A percentile compares a stretch with the other conserved stretches of the same genome.
Evolutionary conservation across 2,113 vertebrate species (phyloP).

Genomic region (Trochalopteron elliotii): DNA sequence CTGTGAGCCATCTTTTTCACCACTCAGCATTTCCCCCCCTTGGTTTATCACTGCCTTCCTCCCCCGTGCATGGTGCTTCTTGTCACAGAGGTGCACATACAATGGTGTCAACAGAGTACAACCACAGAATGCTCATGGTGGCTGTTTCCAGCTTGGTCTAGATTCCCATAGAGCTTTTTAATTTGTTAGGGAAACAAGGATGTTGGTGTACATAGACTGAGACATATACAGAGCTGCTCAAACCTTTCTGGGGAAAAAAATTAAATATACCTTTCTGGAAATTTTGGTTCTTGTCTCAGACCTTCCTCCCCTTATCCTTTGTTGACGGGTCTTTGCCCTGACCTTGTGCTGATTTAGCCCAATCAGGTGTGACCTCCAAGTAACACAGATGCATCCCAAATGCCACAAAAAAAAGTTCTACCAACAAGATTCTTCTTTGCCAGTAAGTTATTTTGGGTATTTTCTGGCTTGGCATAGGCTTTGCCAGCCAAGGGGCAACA

Average conservation of each 20-base stretch:
- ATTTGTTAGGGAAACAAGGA: not conserved
- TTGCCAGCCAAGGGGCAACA: not conserved
- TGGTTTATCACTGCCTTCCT: not conserved
- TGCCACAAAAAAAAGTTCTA: not conserved
- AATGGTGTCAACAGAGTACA: not conserved
- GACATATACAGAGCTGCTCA: not conserved
- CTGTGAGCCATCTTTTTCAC: not conserved
- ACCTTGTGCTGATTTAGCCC: not conserved
- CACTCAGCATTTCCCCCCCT: not conserved
- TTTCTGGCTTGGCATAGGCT: not conserved
- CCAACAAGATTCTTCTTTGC: not conserved
- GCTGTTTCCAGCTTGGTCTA: not conserved
- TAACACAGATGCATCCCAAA: not conserved
- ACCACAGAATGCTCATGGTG: not conserved
- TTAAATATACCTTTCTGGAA: not conserved
- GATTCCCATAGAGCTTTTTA: not conserved
- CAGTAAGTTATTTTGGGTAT: not conserved
- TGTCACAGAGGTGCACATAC: not conserved
- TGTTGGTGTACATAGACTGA: not conserved
- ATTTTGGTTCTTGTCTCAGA: not conserved
- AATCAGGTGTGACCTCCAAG: not conserved
- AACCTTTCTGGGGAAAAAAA: not conserved
- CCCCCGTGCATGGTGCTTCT: rapidly evolving
- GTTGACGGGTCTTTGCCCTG: not conserved
- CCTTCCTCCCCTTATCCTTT: not conserved